A percentile compares a stretch with the other conserved stretches of the same genome.
phyloP scores from a whole-genome alignment of 2,888 invertebrate genomes.

The Eremobia ochroleuca region DNA sequence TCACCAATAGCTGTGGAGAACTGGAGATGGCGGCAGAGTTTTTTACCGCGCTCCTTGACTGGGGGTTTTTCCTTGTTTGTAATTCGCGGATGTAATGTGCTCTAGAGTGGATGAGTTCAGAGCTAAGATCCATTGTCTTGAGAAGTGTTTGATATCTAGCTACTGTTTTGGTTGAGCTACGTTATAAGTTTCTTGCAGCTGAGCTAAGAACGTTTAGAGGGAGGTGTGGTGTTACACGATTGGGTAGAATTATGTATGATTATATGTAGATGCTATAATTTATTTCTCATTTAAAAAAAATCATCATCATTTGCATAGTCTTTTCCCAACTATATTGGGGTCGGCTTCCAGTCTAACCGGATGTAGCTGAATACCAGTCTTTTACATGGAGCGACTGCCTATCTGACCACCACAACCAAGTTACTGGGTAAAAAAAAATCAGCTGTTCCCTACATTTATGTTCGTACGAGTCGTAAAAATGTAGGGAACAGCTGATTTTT shows the following conservation, averaged over 20 bases:
- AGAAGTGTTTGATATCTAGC: slow-evolving; percentile 34
- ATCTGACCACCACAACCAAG: too few species aligned
- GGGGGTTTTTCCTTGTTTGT: slow-evolving; percentile 64
- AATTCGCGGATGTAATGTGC: slow-evolving; percentile 63
- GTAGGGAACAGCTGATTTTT: too few species aligned
- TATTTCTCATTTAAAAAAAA: too few species aligned
- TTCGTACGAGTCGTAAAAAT: too few species aligned
- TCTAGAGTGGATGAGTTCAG: slow-evolving; percentile 62
- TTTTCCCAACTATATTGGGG: too few species aligned
- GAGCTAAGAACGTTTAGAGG: not conserved
- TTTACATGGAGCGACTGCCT: too few species aligned
- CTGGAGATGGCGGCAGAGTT: slow-evolving; percentile 50
- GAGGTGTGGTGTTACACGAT: not conserved
- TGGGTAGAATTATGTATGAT: not conserved
- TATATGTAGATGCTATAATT: too few species aligned
- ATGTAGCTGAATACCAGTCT: too few species aligned
- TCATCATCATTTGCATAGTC: too few species aligned
- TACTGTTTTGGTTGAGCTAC: not conserved
- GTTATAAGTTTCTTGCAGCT: not conserved
- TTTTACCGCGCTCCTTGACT: slow-evolving; percentile 60
- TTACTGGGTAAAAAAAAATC: too few species aligned
- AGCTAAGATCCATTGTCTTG: slow-evolving; percentile 57
- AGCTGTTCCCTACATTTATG: too few species aligned
- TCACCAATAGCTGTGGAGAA: slow-evolving; percentile 72
- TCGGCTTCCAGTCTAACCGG: too few species aligned